Percentiles rank a stretch among this genome's conserved stretches.
These are phyloP conservation scores for Phalacrocorax aristotelis DNA, from an alignment of 2,113 vertebrate species.

Conservation along the genomic window DNA sequence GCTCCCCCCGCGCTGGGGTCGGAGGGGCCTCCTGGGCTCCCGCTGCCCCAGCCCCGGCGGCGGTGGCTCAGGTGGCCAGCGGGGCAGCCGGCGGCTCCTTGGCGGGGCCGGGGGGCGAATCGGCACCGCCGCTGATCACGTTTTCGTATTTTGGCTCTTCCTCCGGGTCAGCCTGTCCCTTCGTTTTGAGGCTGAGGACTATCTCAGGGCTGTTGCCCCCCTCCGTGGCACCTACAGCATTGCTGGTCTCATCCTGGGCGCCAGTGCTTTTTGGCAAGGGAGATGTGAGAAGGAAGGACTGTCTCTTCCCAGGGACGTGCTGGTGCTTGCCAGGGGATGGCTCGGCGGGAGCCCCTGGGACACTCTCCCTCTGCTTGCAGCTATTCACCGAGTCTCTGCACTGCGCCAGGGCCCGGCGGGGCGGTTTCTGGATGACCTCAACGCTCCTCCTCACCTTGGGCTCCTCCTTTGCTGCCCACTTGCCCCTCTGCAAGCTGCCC, in stretches of 20 bases:
- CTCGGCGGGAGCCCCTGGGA: slow-evolving; percentile 36
- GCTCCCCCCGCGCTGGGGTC: rapidly evolving
- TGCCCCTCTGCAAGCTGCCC: slow-evolving; percentile 86
- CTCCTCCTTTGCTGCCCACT: slow-evolving; percentile 52
- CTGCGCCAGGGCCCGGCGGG: slow-evolving; percentile 75
- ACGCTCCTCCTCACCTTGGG: slow-evolving; percentile 61
- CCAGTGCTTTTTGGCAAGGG: neutral
- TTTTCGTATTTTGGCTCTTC: slow-evolving; percentile 91
- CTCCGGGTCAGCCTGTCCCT: slow-evolving; percentile 22
- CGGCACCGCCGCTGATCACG: slow-evolving; percentile 8
- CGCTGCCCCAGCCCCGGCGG: neutral
- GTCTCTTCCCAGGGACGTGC: neutral
- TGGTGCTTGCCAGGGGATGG: neutral
- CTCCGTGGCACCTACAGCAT: neutral
- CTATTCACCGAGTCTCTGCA: slow-evolving; percentile 58
- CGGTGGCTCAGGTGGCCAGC: neutral
- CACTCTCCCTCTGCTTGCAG: slow-evolving; percentile 32
- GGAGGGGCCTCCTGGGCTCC: neutral
- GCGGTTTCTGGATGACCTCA: slow-evolving; percentile 81
- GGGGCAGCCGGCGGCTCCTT: neutral
- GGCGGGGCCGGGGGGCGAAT: neutral
- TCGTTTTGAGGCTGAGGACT: slow-evolving; percentile 1
- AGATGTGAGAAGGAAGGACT: neutral
- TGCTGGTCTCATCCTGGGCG: neutral
- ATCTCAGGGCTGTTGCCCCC: slow-evolving; percentile 45